Evolutionary conservation across 2,888 invertebrate species (phyloP).

Genomic region (Emmelina monodactyla): DNA sequence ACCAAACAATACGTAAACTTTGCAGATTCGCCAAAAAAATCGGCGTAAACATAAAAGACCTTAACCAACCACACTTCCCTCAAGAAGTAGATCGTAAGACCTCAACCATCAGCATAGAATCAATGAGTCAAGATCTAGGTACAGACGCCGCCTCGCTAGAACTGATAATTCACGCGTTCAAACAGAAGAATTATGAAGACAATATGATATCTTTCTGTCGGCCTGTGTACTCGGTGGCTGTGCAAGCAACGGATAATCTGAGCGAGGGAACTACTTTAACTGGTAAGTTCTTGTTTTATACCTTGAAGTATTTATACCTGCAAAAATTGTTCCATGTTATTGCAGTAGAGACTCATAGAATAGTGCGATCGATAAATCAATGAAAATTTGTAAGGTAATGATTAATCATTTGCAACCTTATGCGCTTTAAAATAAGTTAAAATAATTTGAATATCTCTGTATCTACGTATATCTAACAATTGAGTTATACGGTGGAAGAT

Average conservation of each 20-base stretch:
- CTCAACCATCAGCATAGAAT: constrained; percentile 23
- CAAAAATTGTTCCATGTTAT: no score
- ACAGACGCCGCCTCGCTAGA: constrained; percentile 71
- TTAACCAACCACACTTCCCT: constrained; percentile 45
- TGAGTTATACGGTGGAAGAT: no score
- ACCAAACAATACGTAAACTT: no score
- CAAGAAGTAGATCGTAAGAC: constrained; percentile 31
- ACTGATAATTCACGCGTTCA: constrained; percentile 77
- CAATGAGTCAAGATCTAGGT: constrained; percentile 48
- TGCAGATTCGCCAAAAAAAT: constrained; percentile 54
- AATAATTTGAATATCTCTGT: no score
- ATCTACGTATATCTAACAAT: no score
- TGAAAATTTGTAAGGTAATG: no score
- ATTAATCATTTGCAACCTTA: no score
- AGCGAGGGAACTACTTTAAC: constrained; percentile 68
- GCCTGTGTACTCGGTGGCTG: constrained; percentile 78
- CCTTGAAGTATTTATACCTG: no score
- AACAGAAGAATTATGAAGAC: constrained; percentile 75
- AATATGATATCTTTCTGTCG: constrained; percentile 70
- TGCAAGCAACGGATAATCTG: constrained; percentile 74
- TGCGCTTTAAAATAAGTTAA: no score
- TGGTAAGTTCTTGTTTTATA: constrained; percentile 60
- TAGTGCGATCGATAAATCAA: no score
- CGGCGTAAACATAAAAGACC: constrained; percentile 41
- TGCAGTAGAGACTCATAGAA: no score